A percentile compares a stretch with the other conserved stretches of the same genome.
Evolutionary conservation across 2,113 vertebrate genomes (phyloP).

Genomic region (Australoheros scitulus): DNA sequence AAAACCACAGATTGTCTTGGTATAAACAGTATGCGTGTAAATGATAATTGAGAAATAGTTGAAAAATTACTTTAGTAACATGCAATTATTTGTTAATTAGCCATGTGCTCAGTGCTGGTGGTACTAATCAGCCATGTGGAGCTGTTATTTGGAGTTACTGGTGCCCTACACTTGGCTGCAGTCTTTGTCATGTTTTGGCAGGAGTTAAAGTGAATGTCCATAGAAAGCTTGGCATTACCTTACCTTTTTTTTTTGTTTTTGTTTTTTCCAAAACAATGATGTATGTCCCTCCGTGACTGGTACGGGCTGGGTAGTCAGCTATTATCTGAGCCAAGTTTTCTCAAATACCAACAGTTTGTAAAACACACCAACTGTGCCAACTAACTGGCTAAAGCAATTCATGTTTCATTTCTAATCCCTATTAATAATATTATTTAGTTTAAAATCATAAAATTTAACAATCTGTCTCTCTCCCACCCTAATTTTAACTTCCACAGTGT

Average conservation of each 20-base stretch:
- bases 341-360: not conserved
- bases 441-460: conserved; percentile 10
- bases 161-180: not conserved
- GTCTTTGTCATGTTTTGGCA: not conserved
- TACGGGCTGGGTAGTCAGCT: not conserved
- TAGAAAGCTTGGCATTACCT: not conserved
- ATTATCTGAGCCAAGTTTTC: conserved; percentile 4
- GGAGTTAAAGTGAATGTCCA: not conserved
- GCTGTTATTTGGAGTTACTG: not conserved
- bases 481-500: conserved; percentile 14
- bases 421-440: not conserved
- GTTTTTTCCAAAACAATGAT: not conserved
- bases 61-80: not conserved
- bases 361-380: not conserved
- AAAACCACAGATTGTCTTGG: not conserved
- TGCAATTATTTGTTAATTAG: not conserved
- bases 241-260: not conserved
- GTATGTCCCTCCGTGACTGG: not conserved
- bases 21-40: not conserved
- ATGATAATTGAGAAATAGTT: not conserved
- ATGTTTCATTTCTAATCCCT: not conserved
- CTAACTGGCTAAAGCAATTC: not conserved
- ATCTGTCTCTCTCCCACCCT: conserved; percentile 1
- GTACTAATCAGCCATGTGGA: not conserved
- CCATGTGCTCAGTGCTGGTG: not conserved